Evolutionary conservation across 1,140 invertebrate genomes (phyloP), one percentile per base, ranked within the genome.

Genomic region (Bombyx mori): DNA sequence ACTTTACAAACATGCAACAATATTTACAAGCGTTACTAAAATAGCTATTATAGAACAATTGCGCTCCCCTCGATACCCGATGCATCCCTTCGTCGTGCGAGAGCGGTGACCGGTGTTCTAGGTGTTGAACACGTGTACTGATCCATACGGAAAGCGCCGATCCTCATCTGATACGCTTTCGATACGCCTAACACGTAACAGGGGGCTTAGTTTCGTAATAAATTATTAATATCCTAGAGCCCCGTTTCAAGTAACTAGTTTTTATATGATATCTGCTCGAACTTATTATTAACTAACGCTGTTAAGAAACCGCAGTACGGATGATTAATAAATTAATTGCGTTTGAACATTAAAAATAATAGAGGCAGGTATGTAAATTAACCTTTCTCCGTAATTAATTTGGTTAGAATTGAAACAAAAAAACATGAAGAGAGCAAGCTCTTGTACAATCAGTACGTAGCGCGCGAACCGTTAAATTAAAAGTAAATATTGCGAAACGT

Each of bases 401-500:
- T 35, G 26, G 26, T 35, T 35, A 2, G 26, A 35, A 35, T 35
- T 66, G 72, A 50, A 55, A 71, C 71, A 81, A 83, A 83, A 79
- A 69, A 62, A 76, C 68, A 71, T 71, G 68, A 64, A 72, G 80
- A 83, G 77, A 75, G 75, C 78, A 75, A 71, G 64, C 71, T 66
- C 63, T 58, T 58, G 67, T 71, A 51, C 70, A 83, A 75, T 79
- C 73, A 72, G 74, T 83, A 82, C 78, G 73, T 77, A 76, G 71
- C 71, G 76, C 73, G 75, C 67, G 75, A 75, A 73, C 79, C 79
- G 79, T 76, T 80, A 87, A 87, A 87, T 87, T 87, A 85, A 87
- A 87, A 87, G 85, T 87, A 87, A 87, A 87, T 87, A 87, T 87
- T 87, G 78, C 81, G 81, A 88, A 88, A 88, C 84, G 87, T 88